Percentiles rank a stretch among this genome's conserved stretches.
These are phyloP conservation scores for Achroia grisella DNA, from an alignment of 1,140 invertebrate genomes.

Conservation along the genomic window DNA sequence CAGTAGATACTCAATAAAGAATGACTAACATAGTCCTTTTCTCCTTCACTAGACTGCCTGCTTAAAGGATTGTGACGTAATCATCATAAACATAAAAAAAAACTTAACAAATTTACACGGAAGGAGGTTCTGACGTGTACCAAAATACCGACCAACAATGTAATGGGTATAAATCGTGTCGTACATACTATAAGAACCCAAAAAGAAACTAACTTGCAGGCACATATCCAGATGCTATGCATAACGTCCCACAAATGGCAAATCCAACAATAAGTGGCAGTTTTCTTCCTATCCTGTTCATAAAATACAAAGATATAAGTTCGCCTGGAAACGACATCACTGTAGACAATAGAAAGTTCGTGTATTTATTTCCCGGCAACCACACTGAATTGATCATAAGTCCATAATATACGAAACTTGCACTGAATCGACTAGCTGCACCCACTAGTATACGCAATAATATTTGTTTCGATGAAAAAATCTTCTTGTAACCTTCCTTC, in stretches of 20 bases:
- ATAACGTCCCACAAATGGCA: conserved; percentile 70
- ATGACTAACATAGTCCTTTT: too few relatives aligned
- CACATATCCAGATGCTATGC: conserved; percentile 26
- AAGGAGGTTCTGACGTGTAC: too few relatives aligned
- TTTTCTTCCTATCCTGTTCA: conserved; percentile 77
- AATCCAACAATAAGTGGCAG: conserved; percentile 74
- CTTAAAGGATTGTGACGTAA: too few relatives aligned
- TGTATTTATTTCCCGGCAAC: conserved; percentile 80
- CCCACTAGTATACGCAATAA: conserved; percentile 31
- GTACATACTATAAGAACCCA: too few relatives aligned
- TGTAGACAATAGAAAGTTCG: conserved; percentile 79
- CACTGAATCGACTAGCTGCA: conserved; percentile 77
- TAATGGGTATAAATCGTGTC: too few relatives aligned
- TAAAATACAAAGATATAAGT: conserved; percentile 74
- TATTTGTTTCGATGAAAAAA: conserved; percentile 38
- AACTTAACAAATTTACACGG: too few relatives aligned
- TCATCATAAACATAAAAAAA: too few relatives aligned
- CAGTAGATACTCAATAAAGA: too few relatives aligned
- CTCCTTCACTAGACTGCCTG: too few relatives aligned
- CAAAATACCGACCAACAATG: too few relatives aligned
- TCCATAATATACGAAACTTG: conserved; percentile 85
- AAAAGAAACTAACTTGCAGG: conserved; percentile 33
- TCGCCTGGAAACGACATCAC: conserved; percentile 82
- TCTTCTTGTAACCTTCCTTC: conserved; percentile 27
- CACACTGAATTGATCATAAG: conserved; percentile 84